Evolutionary conservation across 2,888 invertebrate species (phyloP), one percentile per base, ranked within the genome.

Genomic region (Amphimallon solstitiale): DNA sequence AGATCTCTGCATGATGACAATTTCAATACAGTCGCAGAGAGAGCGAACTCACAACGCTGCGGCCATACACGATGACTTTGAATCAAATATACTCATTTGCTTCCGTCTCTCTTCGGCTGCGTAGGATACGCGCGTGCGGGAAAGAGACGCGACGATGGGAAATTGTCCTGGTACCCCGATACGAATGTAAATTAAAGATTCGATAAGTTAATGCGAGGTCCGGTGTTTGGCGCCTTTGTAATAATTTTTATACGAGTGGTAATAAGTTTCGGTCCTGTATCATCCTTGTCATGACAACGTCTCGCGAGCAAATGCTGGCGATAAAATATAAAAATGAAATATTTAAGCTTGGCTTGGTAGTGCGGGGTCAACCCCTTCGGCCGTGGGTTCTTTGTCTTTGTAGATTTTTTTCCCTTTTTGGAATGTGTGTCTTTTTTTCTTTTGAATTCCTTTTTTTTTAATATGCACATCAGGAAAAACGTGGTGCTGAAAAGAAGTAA

Each of bases 1-100:
- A 81, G 82, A 82, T 82, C 81, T 80, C 81, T 75, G 79, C 82
- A 80, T 80, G 82, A 81, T 81, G 82, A 82, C 81, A 81, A 81
- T 81, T 81, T 77, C 79, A 77, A 79, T 79, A 77, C 77, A 74
- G 78, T 75, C 78, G 76, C 77, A 71, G 68, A 71, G 67, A 60
- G 67, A 60, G 67, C 67, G 65, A 68, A 68, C 68, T 61, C 54
- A 66, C 45, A 63, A 54, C 54, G 40, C 17, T 48, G 21, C 21
- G 21, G 12, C 45, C 61, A 46, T 61, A 29, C 35, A 40, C 54
- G 38, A 38, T 17, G n/a, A 45, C 29, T 15, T 9, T 17, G 43
- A 17, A 43, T 17, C 59, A 43, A 59, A 43, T 59, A 15, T 59
- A 23, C 59, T 43, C 12, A 21, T 3, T 10, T 38, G 34, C 14